Base-by-base conservation (phyloP, 1,140 invertebrate genomes). In the Drosophila leontia region DNA sequence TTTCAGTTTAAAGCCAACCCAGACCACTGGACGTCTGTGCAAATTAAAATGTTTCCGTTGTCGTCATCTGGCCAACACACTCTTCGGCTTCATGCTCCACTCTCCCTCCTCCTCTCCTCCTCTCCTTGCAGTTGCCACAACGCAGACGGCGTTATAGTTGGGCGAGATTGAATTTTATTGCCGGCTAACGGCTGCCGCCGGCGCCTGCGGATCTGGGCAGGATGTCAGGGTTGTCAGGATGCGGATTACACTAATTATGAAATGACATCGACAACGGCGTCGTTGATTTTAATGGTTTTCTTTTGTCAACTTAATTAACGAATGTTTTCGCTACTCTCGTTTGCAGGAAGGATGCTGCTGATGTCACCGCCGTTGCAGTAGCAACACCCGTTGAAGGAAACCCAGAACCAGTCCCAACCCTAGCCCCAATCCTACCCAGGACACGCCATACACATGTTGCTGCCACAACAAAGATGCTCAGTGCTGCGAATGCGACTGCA, bases 11-110 rank as follows among this genome's bases (percentile, higher is more conserved):
- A 55, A 67, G 63, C 70, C 74, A 61, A 56, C 41, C 50, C 64
- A 59, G 69, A 79, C 80, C 78, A 63, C 62, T 75, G 69, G 78
- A 58, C 70, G 78, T 70, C 65, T 78, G 86, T 81, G 78, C 67
- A 90, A 88, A 88, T 88, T 90, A 81, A 85, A 88, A 76, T 88
- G 84, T 81, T 88, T 88, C 85, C 85, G 83, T 80, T 88, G 67
- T 74, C 79, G 79, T 67, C 57, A 55, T 58, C 67, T 53, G 59
- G 61, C 47, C 56, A 57, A 37, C 53, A 56, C 58, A 59, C n/a
- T 42, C 50, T 34, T 29, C n/a, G 15, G 48, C 26, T 34, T n/a
- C n/a, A 34, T 34, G 9, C 48, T 17, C 11, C n/a, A 8, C 17
- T 35, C 32, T 19, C 12, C 51, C 32, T 19, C 12, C 34, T 9